Conservation (phyloP, 2,888 invertebrate genomes). For the Erannis defoliaria region DNA sequence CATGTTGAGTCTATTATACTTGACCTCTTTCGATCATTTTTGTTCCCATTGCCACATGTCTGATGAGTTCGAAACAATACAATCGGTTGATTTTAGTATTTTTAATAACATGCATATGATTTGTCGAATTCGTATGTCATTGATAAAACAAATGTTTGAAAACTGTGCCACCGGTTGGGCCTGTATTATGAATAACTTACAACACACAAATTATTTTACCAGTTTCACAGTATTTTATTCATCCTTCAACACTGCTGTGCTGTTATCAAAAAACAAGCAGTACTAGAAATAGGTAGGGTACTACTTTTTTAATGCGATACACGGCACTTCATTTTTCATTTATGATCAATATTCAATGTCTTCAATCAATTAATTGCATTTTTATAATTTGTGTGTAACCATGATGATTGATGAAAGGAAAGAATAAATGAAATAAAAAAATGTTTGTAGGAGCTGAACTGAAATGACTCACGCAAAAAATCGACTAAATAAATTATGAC, state of each 20-base stretch:
- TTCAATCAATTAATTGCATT: constrained; percentile 38
- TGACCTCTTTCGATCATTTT: constrained; percentile 77
- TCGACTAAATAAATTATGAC: background rate
- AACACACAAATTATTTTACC: constrained; percentile 70
- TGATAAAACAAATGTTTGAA: background rate
- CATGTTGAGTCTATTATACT: constrained; percentile 50
- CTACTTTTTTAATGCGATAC: constrained; percentile 21
- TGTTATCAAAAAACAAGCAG: constrained; percentile 4
- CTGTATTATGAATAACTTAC: constrained; percentile 46
- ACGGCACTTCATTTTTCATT: constrained; percentile 29
- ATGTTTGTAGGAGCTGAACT: background rate
- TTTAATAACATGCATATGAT: background rate
- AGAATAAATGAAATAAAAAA: background rate
- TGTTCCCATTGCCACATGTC: constrained; percentile 73
- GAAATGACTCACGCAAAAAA: background rate
- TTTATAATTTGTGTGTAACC: constrained; percentile 27
- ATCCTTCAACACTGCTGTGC: constrained; percentile 10
- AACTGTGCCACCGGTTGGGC: constrained; percentile 65
- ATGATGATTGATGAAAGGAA: constrained; percentile 23
- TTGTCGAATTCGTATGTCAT: background rate
- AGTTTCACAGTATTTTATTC: constrained; percentile 26
- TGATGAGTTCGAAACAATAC: constrained; percentile 41
- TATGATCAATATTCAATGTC: constrained; percentile 6
- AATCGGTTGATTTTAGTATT: background rate
- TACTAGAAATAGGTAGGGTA: too few relatives aligned